Percentiles rank a stretch among this genome's conserved stretches.
phyloP scores from a whole-genome alignment of 2,797 vertebrate genomes.

The Florisuga fusca region DNA sequence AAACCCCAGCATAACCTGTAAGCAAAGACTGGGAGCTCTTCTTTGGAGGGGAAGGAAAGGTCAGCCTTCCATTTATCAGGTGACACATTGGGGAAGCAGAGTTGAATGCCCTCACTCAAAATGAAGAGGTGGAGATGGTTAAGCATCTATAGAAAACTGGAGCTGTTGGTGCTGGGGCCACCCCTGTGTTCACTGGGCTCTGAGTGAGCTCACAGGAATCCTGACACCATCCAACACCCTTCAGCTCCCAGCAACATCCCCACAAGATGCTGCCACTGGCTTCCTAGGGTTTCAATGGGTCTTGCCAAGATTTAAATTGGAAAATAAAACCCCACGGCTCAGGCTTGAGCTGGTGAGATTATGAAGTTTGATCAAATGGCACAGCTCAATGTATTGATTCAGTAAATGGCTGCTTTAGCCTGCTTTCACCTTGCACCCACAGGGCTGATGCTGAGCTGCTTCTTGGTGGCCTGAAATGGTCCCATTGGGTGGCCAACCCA shows the following conservation, averaged over 20 bases:
- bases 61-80: background rate
- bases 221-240: background rate
- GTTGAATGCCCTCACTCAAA: background rate
- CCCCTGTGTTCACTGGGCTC: rapidly evolving
- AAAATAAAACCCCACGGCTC: background rate
- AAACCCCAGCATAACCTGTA: background rate
- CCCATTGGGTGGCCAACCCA: rapidly evolving
- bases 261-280: background rate
- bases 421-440: rapidly evolving
- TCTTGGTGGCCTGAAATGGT: background rate
- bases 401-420: background rate
- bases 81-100: background rate
- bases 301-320: background rate
- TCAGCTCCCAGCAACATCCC: background rate
- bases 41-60: background rate
- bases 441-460: background rate
- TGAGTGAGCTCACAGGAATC: rapidly evolving
- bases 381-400: background rate
- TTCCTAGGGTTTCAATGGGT: background rate
- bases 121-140: background rate
- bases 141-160: background rate
- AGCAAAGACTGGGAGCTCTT: background rate
- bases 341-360: background rate
- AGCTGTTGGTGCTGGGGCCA: background rate
- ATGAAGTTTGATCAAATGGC: background rate